These are phyloP conservation scores for Temnothorax curvispinosus DNA, from an alignment of 1,140 invertebrate species.

Conservation along the genomic window DNA sequence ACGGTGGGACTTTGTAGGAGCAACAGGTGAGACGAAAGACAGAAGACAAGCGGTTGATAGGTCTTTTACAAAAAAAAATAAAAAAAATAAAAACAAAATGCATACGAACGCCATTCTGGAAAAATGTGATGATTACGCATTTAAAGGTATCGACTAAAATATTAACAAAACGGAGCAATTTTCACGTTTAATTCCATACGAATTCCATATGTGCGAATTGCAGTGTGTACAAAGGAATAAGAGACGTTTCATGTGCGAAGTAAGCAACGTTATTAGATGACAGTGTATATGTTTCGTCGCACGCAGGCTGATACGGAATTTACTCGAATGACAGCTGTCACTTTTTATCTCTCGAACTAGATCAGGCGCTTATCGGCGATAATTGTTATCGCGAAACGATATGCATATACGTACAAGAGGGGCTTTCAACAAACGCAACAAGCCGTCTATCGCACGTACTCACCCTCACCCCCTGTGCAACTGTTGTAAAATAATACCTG, in stretches of 20 bases:
- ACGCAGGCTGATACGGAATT: neutral
- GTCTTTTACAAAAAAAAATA: neutral
- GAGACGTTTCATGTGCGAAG: neutral
- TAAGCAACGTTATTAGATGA: neutral
- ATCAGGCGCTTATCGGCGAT: neutral
- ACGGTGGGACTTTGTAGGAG: neutral
- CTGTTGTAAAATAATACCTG: neutral
- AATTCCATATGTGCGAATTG: neutral
- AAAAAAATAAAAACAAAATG: neutral
- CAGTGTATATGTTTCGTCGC: neutral
- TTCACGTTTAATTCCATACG: neutral
- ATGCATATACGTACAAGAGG: neutral
- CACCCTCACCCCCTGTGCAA: constrained; percentile 9
- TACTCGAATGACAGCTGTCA: neutral
- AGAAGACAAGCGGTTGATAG: neutral
- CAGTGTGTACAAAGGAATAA: neutral
- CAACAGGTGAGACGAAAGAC: neutral
- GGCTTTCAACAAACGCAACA: neutral
- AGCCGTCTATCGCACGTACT: neutral
- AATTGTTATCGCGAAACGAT: neutral
- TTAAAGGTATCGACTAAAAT: neutral
- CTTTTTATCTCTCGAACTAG: neutral
- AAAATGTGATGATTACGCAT: neutral
- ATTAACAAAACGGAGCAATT: neutral
- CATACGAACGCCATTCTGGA: neutral